Evolutionary conservation across 2,888 invertebrate genomes (phyloP), one percentile per base, ranked within the genome.

Genomic region (Ectropis crepuscularia): DNA sequence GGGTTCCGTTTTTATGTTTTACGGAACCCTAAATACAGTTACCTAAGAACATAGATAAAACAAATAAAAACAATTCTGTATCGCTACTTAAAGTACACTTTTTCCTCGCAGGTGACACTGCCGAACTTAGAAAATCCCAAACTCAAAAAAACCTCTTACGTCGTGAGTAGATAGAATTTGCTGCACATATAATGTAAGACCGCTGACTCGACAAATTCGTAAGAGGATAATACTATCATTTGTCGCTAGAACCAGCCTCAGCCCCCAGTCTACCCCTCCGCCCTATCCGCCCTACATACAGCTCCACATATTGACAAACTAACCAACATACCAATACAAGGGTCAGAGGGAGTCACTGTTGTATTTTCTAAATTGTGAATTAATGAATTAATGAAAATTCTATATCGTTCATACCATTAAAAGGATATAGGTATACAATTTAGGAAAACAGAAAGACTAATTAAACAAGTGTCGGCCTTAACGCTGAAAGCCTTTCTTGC

Each of bases 211-310:
- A 16, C 58, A 16, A 43, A 50, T 50, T 58, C 45, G 51, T 43
- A 51, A 51, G 38, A 45, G 50, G 51, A 58, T 58, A 50, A 58
- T 39, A 45, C 39, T 47, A 47, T 55, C 55, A 47, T 55, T 47
- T 55, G 55, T 55, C 47, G 47, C 53, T 37, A 11, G 11, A n/a
- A 43, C 43, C 43, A 36, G 53, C 42, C 41, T 16, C 49, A 10
- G 10, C 42, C 42, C 37, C 53, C 43, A 36, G 16, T 39, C 28
- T 53, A n/a, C 38, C 46, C 59, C 47, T 28, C 53, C 45, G 55
- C 61, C 39, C 28, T 48, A 55, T 41, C 54, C 58, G 53, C 53
- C 53, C 53, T 42, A 38, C 39, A 51, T 28, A n/a, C 28, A 6
- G 50, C 38, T 12, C 50, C n/a, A 41, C 41, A 41, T 16, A 41